Base-by-base conservation (phyloP, 2,113 vertebrate species). In the Antechinus flavipes region DNA sequence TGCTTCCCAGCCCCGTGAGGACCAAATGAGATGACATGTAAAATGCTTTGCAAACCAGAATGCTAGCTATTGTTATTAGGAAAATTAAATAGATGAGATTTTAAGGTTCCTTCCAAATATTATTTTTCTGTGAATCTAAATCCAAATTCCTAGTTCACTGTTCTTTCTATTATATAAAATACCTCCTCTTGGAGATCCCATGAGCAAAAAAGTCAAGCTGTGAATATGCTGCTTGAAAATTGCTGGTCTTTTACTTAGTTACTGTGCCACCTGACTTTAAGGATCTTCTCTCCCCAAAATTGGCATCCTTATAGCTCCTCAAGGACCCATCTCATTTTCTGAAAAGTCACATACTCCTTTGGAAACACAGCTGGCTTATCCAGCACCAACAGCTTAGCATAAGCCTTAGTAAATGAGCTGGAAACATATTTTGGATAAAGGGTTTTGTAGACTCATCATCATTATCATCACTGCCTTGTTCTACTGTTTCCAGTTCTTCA, bases 231-330 rank as follows among this genome's bases (percentile, higher is more conserved):
- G 11, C 26, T 11, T 52, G 46, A 94, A 16, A 4, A 27, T 25
- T 89, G 94, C 89, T 25, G 90, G 52, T 92, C n/a, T 76, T 94
- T 54, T 25, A 8, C 90, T 30, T 92, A 89, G 35, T 93, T 61
- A 14, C 9, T 0, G 0, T 93, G 56, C 53, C 68, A 92, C 53
- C 76, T 95, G 92, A 47, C 93, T 91, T 61, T 93, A 46, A 89
- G 52, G 50, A 91, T 92, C 91, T 91, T 94, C 90, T 96, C 90
- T 52, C 95, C 52, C 95, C 47, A 93, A 93, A 90, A 90, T 93
- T 61, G 89, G 54, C 7, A 11, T 61, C 50, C n/a, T 95, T 91
- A 56, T 54, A 58, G 84, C 30, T 95, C 93, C 97, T 97, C 61
- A 93, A 93, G 94, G 91, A 42, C 93, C 58, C 54, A 92, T 61